Conservation (phyloP, 2,113 vertebrate species). For the Urocitellus parryii region DNA sequence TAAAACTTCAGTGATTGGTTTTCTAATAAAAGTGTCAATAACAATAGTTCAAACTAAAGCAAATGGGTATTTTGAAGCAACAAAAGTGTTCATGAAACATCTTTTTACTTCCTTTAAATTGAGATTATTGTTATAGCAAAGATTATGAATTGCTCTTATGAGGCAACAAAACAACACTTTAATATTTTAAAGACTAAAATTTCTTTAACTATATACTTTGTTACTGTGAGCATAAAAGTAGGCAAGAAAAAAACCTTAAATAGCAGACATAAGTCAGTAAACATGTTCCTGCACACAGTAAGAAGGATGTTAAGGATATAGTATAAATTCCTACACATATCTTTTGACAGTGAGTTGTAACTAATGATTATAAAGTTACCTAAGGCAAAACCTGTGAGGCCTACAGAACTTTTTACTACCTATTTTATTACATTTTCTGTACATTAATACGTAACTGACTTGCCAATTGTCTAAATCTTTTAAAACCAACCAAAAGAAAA, state of each 20-base stretch:
- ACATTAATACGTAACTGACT: slow-evolving; percentile 18
- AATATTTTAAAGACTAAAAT: slow-evolving; percentile 45
- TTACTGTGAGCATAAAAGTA: slow-evolving; percentile 35
- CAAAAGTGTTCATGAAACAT: background rate
- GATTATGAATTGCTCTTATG: slow-evolving; percentile 3
- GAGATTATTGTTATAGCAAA: background rate
- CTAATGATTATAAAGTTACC: slow-evolving; percentile 7
- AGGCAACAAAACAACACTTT: slow-evolving; percentile 34
- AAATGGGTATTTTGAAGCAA: background rate
- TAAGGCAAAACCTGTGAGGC: slow-evolving; percentile 1
- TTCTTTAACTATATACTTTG: slow-evolving; percentile 53
- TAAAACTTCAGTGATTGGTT: background rate
- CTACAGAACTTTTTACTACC: background rate
- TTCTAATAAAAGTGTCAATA: slow-evolving; percentile 30
- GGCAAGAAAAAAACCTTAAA: background rate
- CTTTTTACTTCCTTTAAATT: slow-evolving; percentile 55
- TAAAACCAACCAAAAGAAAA: slow-evolving; percentile 38
- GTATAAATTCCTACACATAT: background rate
- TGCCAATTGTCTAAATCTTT: slow-evolving; percentile 28
- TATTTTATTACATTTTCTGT: slow-evolving; percentile 8
- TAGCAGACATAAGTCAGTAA: background rate
- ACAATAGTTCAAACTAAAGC: background rate
- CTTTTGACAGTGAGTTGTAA: background rate
- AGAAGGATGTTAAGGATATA: background rate
- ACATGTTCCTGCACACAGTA: slow-evolving; percentile 44